Evolutionary conservation across 2,888 invertebrate genomes (phyloP), one percentile per base, ranked within the genome.

Genomic region (Apeira syringaria): DNA sequence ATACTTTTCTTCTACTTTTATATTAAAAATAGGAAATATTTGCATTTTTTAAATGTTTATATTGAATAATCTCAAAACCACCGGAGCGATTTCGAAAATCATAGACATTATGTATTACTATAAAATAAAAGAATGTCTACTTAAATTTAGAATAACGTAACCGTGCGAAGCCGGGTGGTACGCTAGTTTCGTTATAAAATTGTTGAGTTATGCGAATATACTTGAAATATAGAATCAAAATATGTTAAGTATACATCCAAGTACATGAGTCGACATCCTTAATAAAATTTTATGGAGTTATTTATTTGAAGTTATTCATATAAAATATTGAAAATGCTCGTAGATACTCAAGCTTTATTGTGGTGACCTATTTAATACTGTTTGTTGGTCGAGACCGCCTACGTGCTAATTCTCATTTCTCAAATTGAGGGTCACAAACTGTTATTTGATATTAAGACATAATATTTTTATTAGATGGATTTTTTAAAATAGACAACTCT

Each of bases 291-390:
- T 35, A 39, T 38, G 38, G 33, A 29, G 37, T 17, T 26, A 40
- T 40, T 27, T 31, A 27, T 40, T 20, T 33, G 10, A 31, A 39
- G 26, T 45, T 39, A 35, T 12, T 30, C 26, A 26, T 40, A 35
- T 46, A 40, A 40, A 35, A 44, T 49, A 47, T 37, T 36, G 8
- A 41, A 32, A 40, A 38, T 35, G 11, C 31, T 25, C 26, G 32
- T 40, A 26, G 24, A 31, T 31, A 44, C 15, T 12, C 26, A 35
- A 33, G 40, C 37, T 52, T 52, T 41, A 50, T 30, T 37, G 43
- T 31, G 29, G 15, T 50, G 53, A 53, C 50, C 53, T 42, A 55
- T 42, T 46, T 55, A 26, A 18, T 44, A 26, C 38, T 33, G 10
- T 26, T 27, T 27, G 35, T 35, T 18, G 7, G 43, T 34, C 10